phyloP scores from a whole-genome alignment of 1,140 invertebrate genomes.

The Chrysoperla carnea region DNA sequence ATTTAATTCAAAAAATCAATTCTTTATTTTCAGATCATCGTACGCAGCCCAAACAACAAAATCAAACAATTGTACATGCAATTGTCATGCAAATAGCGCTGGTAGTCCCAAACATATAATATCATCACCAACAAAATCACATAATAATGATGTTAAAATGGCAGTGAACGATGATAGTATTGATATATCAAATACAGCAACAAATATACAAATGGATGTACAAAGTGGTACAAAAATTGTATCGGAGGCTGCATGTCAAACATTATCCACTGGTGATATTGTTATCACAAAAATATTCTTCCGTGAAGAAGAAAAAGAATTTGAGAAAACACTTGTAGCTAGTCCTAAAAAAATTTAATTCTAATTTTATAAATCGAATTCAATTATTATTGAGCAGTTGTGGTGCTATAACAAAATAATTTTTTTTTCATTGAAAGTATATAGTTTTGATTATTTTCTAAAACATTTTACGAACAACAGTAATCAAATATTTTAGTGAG shows the following conservation, averaged over 20 bases:
- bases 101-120: conserved; percentile 5
- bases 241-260: conserved; percentile 48
- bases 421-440: too few species aligned
- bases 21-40: neutral
- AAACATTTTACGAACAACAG: too few species aligned
- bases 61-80: conserved; percentile 29
- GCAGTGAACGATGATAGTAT: conserved; percentile 6
- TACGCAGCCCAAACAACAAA: neutral
- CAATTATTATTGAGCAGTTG: too few species aligned
- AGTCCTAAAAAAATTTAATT: neutral
- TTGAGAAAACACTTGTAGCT: neutral
- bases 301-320: neutral
- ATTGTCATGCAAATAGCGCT: conserved; percentile 25
- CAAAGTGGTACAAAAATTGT: conserved; percentile 7
- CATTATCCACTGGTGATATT: conserved; percentile 82
- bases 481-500: too few species aligned
- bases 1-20: too few species aligned
- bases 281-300: conserved; percentile 70
- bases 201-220: neutral
- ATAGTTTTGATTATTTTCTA: too few species aligned
- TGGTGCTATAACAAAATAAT: too few species aligned
- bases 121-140: conserved; percentile 3
- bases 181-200: neutral
- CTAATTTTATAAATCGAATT: too few species aligned
- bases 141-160: conserved; percentile 5